Evolutionary conservation across 2,888 invertebrate genomes (phyloP).

Genomic region (Augochlorella aurata): DNA sequence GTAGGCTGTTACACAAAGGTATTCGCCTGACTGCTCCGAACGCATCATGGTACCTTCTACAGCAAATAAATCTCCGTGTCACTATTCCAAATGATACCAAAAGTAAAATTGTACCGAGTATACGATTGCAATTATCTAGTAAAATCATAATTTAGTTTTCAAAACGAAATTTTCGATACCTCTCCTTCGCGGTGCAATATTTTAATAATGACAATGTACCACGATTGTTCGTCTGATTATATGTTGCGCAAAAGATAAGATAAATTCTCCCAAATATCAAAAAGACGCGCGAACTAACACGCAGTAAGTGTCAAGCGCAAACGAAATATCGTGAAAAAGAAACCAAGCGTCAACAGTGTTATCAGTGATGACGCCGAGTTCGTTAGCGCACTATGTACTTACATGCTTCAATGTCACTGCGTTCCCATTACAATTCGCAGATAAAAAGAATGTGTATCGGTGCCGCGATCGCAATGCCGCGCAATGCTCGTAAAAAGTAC

Average conservation of each 20-base stretch:
- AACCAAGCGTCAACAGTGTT: slow-evolving; percentile 4
- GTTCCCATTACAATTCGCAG: slow-evolving; percentile 18
- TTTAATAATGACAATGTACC: background rate
- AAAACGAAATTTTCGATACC: background rate
- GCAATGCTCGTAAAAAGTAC: slow-evolving; percentile 32
- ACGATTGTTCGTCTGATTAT: background rate
- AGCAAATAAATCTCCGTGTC: background rate
- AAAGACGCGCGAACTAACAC: background rate
- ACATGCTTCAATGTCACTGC: background rate
- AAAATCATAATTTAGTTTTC: background rate
- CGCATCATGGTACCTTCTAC: background rate
- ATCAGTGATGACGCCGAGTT: slow-evolving; percentile 21
- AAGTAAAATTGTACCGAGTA: background rate
- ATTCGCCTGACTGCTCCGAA: background rate
- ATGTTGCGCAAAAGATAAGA: background rate
- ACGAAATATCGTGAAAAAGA: slow-evolving; percentile 13
- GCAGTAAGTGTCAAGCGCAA: background rate
- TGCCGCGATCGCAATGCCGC: slow-evolving; percentile 22
- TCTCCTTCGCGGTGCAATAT: background rate
- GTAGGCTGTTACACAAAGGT: background rate
- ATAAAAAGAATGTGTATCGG: slow-evolving; percentile 31
- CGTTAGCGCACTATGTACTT: background rate
- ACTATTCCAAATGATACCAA: no score
- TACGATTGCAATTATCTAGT: background rate
- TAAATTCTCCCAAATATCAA: background rate